Conservation (phyloP, 2,888 invertebrate genomes). For the Caradrina kadenii region DNA sequence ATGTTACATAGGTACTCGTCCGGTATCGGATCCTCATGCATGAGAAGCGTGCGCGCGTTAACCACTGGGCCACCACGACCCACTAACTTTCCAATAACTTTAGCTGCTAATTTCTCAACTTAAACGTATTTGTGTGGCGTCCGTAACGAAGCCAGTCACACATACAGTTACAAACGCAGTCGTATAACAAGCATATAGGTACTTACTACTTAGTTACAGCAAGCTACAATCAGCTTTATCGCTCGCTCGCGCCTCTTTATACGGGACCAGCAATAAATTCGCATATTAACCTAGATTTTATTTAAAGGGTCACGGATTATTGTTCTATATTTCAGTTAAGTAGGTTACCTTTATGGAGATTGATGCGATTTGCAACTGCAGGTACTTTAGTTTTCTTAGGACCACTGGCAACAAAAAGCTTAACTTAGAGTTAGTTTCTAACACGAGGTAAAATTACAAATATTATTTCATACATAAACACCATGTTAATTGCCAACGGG, state of each 20-base stretch:
- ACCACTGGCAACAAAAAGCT: no score
- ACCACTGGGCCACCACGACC: no score
- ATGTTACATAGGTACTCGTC: no score
- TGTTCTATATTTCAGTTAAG: slow-evolving; percentile 43
- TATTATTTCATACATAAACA: no score
- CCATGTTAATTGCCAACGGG: no score
- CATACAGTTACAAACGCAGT: slow-evolving; percentile 35
- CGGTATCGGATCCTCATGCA: no score
- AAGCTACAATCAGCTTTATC: slow-evolving; percentile 53
- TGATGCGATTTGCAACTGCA: background rate
- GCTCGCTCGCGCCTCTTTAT: slow-evolving; percentile 49
- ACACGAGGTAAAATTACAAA: no score
- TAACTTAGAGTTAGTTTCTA: no score
- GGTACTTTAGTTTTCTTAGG: background rate
- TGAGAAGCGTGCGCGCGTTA: no score
- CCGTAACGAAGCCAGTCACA: slow-evolving; percentile 4
- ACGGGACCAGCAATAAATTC: slow-evolving; percentile 49
- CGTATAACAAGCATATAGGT: slow-evolving; percentile 33
- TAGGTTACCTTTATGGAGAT: background rate
- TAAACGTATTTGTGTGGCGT: slow-evolving; percentile 11
- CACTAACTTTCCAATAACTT: no score
- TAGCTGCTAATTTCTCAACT: slow-evolving; percentile 6
- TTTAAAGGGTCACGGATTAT: slow-evolving; percentile 54
- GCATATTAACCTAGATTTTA: slow-evolving; percentile 60
- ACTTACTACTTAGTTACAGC: slow-evolving; percentile 1